Conservation (phyloP, 1,140 invertebrate genomes). For the Olivierus martensii region DNA sequence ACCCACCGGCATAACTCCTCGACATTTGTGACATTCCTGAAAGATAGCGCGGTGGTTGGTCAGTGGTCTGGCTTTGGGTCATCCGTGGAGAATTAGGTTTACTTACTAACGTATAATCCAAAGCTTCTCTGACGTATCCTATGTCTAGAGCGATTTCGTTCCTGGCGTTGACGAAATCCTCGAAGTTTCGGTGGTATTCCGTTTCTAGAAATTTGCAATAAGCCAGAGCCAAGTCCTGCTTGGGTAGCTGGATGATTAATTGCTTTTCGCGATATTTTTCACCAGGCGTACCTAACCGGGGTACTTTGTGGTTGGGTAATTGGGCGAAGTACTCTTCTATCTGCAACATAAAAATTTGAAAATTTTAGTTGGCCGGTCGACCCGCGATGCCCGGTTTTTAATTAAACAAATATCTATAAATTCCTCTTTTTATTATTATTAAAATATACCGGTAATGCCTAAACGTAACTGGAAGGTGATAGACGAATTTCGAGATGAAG, state of each 20-base stretch:
- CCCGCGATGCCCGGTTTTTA: too few relatives aligned
- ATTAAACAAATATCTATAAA: too few relatives aligned
- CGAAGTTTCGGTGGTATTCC: slow-evolving; percentile 55
- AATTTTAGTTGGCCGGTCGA: too few relatives aligned
- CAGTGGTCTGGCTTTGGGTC: too few relatives aligned
- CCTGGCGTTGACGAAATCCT: slow-evolving; percentile 77
- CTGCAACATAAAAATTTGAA: slow-evolving; percentile 30
- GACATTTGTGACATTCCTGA: slow-evolving; percentile 49
- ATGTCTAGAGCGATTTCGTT: slow-evolving; percentile 93
- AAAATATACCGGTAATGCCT: too few relatives aligned
- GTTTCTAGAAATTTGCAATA: slow-evolving; percentile 71
- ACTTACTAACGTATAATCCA: slow-evolving; percentile 35
- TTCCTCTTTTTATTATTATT: too few relatives aligned
- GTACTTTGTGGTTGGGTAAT: slow-evolving; percentile 60
- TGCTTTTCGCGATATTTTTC: slow-evolving; percentile 65
- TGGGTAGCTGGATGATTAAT: slow-evolving; percentile 76
- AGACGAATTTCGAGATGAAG: too few relatives aligned
- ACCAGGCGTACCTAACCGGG: slow-evolving; percentile 54
- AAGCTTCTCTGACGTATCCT: slow-evolving; percentile 50
- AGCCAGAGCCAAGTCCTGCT: slow-evolving; percentile 78
- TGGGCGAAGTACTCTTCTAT: slow-evolving; percentile 56
- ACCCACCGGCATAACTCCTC: slow-evolving; percentile 43
- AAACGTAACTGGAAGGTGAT: too few relatives aligned
- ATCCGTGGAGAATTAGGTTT: neutral
- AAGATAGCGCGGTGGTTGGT: slow-evolving; percentile 1